A percentile compares a stretch with the other conserved stretches of the same genome.
These are phyloP conservation scores for Ceratitis capitata DNA, from an alignment of 1,140 invertebrate species.

Conservation along the genomic window DNA sequence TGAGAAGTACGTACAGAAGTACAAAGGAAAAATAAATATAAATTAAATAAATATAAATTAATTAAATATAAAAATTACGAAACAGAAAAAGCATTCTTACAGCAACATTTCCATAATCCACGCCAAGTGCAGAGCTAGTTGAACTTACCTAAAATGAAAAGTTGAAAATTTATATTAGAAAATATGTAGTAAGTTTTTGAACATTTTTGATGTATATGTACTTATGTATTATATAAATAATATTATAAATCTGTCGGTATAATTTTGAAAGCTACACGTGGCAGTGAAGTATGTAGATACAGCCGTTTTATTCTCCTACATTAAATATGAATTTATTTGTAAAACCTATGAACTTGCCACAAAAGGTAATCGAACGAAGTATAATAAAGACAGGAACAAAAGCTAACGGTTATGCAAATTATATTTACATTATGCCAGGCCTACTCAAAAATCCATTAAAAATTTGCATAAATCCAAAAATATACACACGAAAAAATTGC, in stretches of 20 bases:
- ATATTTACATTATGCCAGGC: background rate
- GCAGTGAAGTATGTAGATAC: no score
- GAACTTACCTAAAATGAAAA: slow-evolving; percentile 9
- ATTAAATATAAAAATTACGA: background rate
- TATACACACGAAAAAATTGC: background rate
- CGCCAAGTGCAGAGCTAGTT: background rate
- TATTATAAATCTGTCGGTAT: no score
- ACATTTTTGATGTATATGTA: no score
- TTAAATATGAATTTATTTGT: no score
- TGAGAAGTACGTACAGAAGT: no score
- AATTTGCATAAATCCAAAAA: slow-evolving; percentile 27
- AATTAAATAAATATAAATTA: background rate
- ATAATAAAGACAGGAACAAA: background rate
- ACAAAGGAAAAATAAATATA: background rate
- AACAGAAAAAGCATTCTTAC: slow-evolving; percentile 23
- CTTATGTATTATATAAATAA: no score
- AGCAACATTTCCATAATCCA: slow-evolving; percentile 24
- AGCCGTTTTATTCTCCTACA: no score
- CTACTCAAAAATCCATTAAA: slow-evolving; percentile 36
- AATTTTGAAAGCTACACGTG: no score
- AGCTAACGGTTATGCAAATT: slow-evolving; percentile 25
- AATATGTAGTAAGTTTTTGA: no score
- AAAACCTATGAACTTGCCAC: no score
- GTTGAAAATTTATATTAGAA: no score
- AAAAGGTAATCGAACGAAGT: background rate